Conservation (phyloP, 2,797 vertebrate species). For the Lagodon rhomboides region DNA sequence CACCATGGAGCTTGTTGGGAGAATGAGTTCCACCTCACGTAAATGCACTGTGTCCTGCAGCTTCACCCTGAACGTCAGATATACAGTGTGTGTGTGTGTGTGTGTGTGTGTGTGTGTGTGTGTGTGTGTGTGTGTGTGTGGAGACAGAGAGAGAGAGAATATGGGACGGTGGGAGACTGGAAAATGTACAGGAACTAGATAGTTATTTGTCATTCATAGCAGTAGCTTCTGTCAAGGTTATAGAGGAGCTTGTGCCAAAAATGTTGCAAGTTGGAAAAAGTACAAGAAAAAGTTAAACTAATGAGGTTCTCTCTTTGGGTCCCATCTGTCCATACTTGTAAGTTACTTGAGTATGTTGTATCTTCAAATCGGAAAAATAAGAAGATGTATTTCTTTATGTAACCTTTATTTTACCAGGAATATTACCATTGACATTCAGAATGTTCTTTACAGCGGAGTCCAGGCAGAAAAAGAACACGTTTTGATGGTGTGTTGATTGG, state of each 20-base stretch:
- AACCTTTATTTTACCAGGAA: too few relatives aligned
- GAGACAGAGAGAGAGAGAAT: background rate
- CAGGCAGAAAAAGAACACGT: too few relatives aligned
- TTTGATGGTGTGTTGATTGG: too few relatives aligned
- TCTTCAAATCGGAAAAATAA: background rate
- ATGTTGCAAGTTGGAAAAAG: background rate
- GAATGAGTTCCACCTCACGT: constrained; percentile 7
- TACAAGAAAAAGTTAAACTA: background rate
- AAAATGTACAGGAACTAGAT: constrained; percentile 4
- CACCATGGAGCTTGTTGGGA: constrained; percentile 14
- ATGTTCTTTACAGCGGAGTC: too few relatives aligned
- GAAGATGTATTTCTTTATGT: too few relatives aligned
- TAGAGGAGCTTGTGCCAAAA: background rate
- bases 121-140: background rate
- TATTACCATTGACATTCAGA: too few relatives aligned
- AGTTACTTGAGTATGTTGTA: background rate
- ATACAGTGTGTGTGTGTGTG: background rate
- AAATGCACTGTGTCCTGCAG: constrained; percentile 14
- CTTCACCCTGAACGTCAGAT: background rate
- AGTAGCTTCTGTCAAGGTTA: background rate
- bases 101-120: background rate
- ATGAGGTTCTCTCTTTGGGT: background rate
- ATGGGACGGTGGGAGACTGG: background rate
- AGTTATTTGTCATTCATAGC: constrained; percentile 25
- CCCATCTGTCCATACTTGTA: background rate